Percentiles rank a stretch among this genome's conserved stretches.
Conservation (phyloP, 2,888 invertebrate genomes). For the Athalia cordata region DNA sequence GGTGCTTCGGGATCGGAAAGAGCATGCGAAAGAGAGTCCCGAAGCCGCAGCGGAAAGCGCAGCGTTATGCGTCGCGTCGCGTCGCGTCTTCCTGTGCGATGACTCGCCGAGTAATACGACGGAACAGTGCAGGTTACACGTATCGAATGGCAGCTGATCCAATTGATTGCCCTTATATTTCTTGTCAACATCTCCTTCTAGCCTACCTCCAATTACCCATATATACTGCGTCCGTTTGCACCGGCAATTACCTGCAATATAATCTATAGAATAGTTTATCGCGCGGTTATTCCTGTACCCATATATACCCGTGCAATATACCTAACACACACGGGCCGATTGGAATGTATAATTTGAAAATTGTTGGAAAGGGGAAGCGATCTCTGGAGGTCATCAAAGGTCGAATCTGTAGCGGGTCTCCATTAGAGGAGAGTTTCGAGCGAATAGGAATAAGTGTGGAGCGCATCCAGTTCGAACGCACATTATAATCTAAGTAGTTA, state of each 20-base stretch:
- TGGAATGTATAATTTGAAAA: no score
- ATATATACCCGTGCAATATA: no score
- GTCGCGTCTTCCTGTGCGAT: no score
- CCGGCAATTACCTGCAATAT: slow-evolving; percentile 33
- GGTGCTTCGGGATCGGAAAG: no score
- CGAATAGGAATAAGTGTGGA: no score
- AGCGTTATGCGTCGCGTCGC: not conserved
- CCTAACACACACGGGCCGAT: no score
- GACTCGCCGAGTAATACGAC: not conserved
- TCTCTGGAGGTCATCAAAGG: no score
- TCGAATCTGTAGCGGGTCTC: no score
- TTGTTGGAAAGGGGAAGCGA: no score
- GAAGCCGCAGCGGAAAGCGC: not conserved
- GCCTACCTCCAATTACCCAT: slow-evolving; percentile 44
- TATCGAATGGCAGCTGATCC: slow-evolving; percentile 40
- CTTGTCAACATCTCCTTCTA: slow-evolving; percentile 44
- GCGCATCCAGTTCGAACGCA: not conserved
- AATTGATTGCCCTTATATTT: slow-evolving; percentile 47
- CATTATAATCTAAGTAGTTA: slow-evolving; percentile 10
- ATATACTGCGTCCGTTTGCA: slow-evolving; percentile 33
- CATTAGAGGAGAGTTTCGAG: no score
- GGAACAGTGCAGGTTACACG: slow-evolving; percentile 8
- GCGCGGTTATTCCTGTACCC: not conserved
- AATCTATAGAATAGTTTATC: not conserved
- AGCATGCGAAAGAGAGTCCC: no score